These are phyloP conservation scores for Bryconaethiops microstoma DNA, from an alignment of 2,797 vertebrate species.

Conservation along the genomic window DNA sequence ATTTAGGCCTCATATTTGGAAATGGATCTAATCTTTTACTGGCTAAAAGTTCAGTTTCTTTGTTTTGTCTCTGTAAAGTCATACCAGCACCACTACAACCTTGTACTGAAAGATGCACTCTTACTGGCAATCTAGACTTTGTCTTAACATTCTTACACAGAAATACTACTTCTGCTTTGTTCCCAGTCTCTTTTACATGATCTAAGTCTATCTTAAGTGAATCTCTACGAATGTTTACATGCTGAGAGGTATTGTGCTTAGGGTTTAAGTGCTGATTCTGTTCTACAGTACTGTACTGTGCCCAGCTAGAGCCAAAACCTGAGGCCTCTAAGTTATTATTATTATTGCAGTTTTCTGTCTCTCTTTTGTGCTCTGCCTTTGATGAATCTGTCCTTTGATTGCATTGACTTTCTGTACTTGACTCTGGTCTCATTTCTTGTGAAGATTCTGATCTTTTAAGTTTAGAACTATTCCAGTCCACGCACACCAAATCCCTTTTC, in stretches of 20 bases:
- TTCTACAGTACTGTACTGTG: slow-evolving; percentile 73
- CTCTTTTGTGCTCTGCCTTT: slow-evolving; percentile 79
- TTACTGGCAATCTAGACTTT: slow-evolving; percentile 91
- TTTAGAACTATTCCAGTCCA: slow-evolving; percentile 82
- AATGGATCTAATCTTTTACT: slow-evolving; percentile 76
- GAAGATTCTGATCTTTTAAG: slow-evolving; percentile 72
- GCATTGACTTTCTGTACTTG: slow-evolving; percentile 69
- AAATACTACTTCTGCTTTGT: slow-evolving; percentile 77
- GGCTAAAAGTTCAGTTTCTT: slow-evolving; percentile 72
- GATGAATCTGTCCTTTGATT: slow-evolving; percentile 75
- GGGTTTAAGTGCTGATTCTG: slow-evolving; percentile 77
- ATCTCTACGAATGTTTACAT: slow-evolving; percentile 75
- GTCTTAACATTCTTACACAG: slow-evolving; percentile 75
- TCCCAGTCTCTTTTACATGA: slow-evolving; percentile 73
- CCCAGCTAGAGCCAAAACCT: slow-evolving; percentile 73
- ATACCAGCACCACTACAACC: slow-evolving; percentile 71
- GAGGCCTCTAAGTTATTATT: slow-evolving; percentile 83
- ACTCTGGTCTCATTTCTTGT: slow-evolving; percentile 72
- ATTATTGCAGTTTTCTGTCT: slow-evolving; percentile 86
- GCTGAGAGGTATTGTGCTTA: slow-evolving; percentile 74
- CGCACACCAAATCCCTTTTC: slow-evolving; percentile 84
- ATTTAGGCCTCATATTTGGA: slow-evolving; percentile 79
- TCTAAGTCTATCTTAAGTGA: slow-evolving; percentile 78
- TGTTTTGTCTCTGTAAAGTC: slow-evolving; percentile 73
- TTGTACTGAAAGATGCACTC: slow-evolving; percentile 77